A percentile compares a stretch with the other conserved stretches of the same genome.
Evolutionary conservation across 2,888 invertebrate genomes (phyloP).

Genomic region (Scaptomyza flava): DNA sequence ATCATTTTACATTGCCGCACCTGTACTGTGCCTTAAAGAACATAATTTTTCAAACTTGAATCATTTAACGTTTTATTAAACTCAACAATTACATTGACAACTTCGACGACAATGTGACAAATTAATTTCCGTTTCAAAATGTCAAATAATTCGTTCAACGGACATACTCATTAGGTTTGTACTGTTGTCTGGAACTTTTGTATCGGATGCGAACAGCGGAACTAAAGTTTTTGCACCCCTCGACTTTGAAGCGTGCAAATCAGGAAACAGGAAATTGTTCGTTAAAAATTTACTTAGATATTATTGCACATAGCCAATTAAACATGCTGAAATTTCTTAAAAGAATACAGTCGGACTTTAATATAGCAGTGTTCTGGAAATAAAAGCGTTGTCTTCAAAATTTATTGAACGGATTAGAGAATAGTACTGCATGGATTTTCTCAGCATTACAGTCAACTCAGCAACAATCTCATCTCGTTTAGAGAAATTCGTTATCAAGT

Average conservation of each 20-base stretch:
- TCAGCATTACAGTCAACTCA: too few species aligned
- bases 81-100: constrained; percentile 39
- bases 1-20: background rate
- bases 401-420: too few species aligned
- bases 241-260: constrained; percentile 45
- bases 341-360: too few species aligned
- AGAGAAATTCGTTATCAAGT: too few species aligned
- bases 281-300: constrained; percentile 49
- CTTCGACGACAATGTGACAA: constrained; percentile 58
- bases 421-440: too few species aligned
- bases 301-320: constrained; percentile 4
- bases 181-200: background rate
- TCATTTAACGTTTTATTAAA: constrained; percentile 27
- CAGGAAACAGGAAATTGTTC: constrained; percentile 73
- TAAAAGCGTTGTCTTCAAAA: too few species aligned
- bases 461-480: too few species aligned
- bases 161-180: constrained; percentile 27
- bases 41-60: constrained; percentile 8
- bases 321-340: background rate
- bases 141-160: constrained; percentile 25
- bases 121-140: constrained; percentile 66
- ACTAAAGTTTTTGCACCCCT: constrained; percentile 26
- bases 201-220: constrained; percentile 35
- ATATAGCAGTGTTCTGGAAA: too few species aligned
- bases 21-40: background rate